phyloP scores from a whole-genome alignment of 2,797 vertebrate species.

The Choloepus didactylus region DNA sequence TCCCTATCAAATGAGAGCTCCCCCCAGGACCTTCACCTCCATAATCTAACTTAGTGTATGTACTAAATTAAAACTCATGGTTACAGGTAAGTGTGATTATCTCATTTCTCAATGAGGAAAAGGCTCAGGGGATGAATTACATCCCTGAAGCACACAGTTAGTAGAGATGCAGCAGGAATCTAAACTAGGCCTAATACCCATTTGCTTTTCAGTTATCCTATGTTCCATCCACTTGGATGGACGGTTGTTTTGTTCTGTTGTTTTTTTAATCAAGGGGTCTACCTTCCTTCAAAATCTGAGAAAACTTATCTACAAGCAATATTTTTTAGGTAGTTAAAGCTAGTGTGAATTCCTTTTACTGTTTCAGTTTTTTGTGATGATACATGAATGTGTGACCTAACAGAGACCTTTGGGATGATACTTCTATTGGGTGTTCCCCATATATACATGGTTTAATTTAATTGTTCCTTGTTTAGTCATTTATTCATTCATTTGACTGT shows the following conservation, averaged over 20 bases:
- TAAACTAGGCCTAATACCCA: neutral
- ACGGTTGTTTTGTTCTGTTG: neutral
- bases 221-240: neutral
- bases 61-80: neutral
- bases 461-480: neutral
- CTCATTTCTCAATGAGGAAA: neutral
- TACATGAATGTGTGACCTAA: neutral
- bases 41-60: neutral
- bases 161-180: neutral
- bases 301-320: neutral
- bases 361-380: neutral
- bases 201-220: neutral
- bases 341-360: constrained; percentile 34
- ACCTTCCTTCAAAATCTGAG: neutral
- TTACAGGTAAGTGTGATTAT: neutral
- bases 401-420: neutral
- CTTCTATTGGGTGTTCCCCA: neutral
- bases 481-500: neutral
- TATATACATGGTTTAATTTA: neutral
- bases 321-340: neutral
- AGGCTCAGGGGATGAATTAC: neutral
- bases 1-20: neutral
- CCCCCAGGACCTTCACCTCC: neutral
- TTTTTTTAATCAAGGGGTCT: neutral
- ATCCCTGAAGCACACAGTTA: neutral